phyloP scores from a whole-genome alignment of 2,113 vertebrate species.

The Gadus macrocephalus region DNA sequence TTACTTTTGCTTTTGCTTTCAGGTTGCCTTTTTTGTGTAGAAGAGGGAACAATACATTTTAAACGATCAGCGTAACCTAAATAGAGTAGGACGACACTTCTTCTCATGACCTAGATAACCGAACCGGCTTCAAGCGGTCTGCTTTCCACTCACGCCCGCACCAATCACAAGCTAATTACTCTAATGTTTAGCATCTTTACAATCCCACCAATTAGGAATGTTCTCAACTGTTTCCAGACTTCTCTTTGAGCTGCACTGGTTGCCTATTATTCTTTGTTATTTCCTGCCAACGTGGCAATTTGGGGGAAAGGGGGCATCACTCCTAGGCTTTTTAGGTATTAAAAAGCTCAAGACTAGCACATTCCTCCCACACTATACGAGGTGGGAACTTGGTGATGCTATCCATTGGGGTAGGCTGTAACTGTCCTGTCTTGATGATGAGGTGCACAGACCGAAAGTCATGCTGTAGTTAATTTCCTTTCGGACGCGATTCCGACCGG shows the following conservation, averaged over 20 bases:
- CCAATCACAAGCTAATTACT: conserved; percentile 20
- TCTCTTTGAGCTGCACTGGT: conserved; percentile 43
- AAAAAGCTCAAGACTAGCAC: no score
- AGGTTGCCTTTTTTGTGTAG: conserved; percentile 54
- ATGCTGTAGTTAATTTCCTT: no score
- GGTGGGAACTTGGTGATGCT: no score
- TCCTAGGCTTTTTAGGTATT: neutral
- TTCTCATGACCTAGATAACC: neutral
- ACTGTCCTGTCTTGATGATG: no score
- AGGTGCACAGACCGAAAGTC: no score
- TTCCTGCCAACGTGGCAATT: neutral
- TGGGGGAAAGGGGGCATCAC: neutral
- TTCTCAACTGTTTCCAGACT: conserved; percentile 45
- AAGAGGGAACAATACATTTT: neutral
- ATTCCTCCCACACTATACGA: no score
- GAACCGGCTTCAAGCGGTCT: neutral
- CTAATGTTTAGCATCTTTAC: no score
- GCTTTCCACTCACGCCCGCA: conserved; percentile 12
- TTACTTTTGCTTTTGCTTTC: conserved; percentile 50
- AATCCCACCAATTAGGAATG: conserved; percentile 14
- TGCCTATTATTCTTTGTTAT: conserved; percentile 20
- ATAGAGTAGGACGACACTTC: conserved; percentile 9
- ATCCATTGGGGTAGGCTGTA: no score
- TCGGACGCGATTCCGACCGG: no score
- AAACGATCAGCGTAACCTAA: neutral